phyloP scores from a whole-genome alignment of 2,797 vertebrate species.

The Falco peregrinus region DNA sequence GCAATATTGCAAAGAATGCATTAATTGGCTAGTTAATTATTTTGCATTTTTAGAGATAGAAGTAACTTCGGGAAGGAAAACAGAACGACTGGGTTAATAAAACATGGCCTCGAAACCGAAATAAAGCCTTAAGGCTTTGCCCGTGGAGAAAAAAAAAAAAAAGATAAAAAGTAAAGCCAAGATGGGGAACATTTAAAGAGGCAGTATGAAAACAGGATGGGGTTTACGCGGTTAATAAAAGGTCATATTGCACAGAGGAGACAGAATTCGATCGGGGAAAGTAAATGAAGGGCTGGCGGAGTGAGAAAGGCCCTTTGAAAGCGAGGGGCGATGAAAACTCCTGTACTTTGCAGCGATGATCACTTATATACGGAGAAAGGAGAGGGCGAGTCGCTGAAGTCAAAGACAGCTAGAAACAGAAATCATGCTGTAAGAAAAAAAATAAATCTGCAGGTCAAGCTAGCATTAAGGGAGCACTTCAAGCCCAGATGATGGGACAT shows the following conservation, averaged over 20 bases:
- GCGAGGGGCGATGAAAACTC: background rate
- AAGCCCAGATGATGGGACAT: background rate
- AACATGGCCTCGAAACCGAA: background rate
- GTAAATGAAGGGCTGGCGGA: background rate
- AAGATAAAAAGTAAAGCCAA: background rate
- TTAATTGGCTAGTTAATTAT: background rate
- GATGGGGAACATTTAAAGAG: background rate
- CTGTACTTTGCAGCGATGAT: background rate
- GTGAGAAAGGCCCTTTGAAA: constrained; percentile 6
- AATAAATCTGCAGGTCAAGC: background rate
- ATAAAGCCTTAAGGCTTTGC: background rate
- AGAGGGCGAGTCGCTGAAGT: background rate
- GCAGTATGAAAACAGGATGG: constrained; percentile 2
- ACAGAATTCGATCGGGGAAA: background rate
- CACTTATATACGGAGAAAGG: background rate
- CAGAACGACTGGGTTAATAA: background rate
- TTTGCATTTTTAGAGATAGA: background rate
- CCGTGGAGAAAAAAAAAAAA: background rate
- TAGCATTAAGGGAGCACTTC: background rate
- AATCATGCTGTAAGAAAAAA: background rate
- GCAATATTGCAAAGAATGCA: background rate
- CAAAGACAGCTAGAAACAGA: background rate
- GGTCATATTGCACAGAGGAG: constrained; percentile 11
- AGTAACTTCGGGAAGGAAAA: background rate
- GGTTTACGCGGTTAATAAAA: constrained; percentile 11